Evolutionary conservation across 2,888 invertebrate genomes (phyloP).

Genomic region (Invenusta paracnida): DNA sequence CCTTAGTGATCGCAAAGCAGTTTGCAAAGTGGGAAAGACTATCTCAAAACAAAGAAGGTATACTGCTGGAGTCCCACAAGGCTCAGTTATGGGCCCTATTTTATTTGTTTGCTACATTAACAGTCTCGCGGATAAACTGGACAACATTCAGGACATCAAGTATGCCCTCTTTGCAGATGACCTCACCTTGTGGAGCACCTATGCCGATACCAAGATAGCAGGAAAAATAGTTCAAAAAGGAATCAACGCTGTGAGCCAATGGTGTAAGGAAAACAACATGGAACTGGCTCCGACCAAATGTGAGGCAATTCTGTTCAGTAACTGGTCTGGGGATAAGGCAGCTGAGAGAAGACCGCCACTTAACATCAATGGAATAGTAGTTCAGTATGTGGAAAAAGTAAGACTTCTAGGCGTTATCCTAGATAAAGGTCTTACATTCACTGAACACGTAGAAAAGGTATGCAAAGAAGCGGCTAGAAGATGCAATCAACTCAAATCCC

Average conservation of each 20-base stretch:
- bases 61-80: constrained; percentile 15
- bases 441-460: too few relatives aligned
- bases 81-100: constrained; percentile 12
- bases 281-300: neutral
- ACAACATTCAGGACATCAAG: constrained; percentile 6
- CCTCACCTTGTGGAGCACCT: constrained; percentile 11
- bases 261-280: neutral
- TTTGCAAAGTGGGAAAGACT: constrained; percentile 12
- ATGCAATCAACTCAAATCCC: too few relatives aligned
- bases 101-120: constrained; percentile 13
- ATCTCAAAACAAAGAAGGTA: neutral
- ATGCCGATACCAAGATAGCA: neutral
- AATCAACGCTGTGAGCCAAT: neutral
- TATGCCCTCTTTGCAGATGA: constrained; percentile 19
- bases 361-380: too few relatives aligned
- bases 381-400: too few relatives aligned
- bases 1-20: constrained; percentile 24
- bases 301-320: neutral
- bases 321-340: neutral
- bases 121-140: constrained; percentile 1
- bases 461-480: too few relatives aligned
- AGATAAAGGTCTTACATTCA: too few relatives aligned
- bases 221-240: neutral
- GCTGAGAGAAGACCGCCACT: too few relatives aligned
- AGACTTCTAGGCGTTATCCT: too few relatives aligned